These are phyloP conservation scores for Willisornis vidua DNA, from an alignment of 2,113 vertebrate genomes.

Conservation along the genomic window DNA sequence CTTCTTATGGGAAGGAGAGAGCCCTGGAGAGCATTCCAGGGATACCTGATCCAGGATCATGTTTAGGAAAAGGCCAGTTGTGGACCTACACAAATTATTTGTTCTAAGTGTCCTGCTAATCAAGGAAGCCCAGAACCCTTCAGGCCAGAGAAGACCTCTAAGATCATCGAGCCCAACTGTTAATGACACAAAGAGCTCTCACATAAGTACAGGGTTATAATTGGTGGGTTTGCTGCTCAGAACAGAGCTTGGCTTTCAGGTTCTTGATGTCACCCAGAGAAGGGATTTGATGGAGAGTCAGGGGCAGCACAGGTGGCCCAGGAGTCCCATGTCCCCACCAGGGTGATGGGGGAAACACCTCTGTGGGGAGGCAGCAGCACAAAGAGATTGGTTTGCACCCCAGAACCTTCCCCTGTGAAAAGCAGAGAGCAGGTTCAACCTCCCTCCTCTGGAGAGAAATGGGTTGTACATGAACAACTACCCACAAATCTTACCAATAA, in stretches of 20 bases:
- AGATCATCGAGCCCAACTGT: neutral
- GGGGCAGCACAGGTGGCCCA: neutral
- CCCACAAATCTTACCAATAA: neutral
- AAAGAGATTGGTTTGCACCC: neutral
- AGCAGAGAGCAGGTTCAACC: neutral
- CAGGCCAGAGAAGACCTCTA: neutral
- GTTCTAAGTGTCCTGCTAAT: neutral
- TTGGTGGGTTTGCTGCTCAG: neutral
- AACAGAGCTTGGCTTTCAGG: neutral
- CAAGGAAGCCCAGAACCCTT: neutral
- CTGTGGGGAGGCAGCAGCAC: accelerated
- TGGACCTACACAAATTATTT: neutral
- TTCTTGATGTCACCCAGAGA: neutral
- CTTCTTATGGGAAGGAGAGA: neutral
- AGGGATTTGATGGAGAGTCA: neutral
- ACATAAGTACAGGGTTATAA: neutral
- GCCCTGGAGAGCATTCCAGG: neutral
- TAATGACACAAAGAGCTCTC: neutral
- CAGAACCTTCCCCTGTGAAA: neutral
- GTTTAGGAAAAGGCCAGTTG: neutral
- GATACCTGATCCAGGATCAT: neutral
- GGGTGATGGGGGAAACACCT: accelerated
- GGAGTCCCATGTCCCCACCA: too few species aligned
- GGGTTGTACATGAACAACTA: neutral
- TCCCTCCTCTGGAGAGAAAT: neutral